phyloP scores from a whole-genome alignment of 2,888 invertebrate species.

The Diaperis boleti region DNA sequence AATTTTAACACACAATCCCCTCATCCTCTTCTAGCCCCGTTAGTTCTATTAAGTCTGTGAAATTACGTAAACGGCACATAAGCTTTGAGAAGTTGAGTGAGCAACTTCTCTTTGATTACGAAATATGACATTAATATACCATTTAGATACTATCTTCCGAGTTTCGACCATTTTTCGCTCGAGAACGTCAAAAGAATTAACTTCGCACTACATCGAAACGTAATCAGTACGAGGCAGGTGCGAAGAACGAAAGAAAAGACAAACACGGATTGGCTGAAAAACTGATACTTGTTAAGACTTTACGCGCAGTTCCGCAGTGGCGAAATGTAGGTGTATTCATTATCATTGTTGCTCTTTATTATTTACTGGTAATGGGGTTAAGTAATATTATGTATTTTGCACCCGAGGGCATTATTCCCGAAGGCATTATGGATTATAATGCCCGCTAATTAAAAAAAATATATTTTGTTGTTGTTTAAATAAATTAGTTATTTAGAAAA shows the following conservation, averaged over 20 bases:
- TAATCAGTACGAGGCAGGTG: slow-evolving; percentile 5
- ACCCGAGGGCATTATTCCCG: too few species aligned
- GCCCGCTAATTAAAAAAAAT: too few species aligned
- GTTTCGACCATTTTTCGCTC: background rate
- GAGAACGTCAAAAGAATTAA: slow-evolving; percentile 13
- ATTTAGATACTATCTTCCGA: slow-evolving; percentile 6
- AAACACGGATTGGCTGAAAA: background rate
- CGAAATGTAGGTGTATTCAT: too few species aligned
- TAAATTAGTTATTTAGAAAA: too few species aligned
- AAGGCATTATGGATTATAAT: too few species aligned
- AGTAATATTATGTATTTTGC: too few species aligned
- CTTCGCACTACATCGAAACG: slow-evolving; percentile 1
- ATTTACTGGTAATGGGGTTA: too few species aligned
- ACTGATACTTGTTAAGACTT: background rate
- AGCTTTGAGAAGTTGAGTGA: background rate
- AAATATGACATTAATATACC: slow-evolving; percentile 8
- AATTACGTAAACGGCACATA: background rate
- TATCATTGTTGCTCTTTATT: too few species aligned
- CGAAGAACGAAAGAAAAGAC: background rate
- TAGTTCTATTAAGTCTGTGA: background rate
- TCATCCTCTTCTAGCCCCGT: too few species aligned
- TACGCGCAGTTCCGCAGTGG: too few species aligned
- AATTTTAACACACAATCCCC: too few species aligned
- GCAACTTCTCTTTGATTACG: background rate
- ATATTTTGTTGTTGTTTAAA: too few species aligned